Evolutionary conservation across 2,113 vertebrate genomes (phyloP).

Genomic region (Bettongia penicillata): DNA sequence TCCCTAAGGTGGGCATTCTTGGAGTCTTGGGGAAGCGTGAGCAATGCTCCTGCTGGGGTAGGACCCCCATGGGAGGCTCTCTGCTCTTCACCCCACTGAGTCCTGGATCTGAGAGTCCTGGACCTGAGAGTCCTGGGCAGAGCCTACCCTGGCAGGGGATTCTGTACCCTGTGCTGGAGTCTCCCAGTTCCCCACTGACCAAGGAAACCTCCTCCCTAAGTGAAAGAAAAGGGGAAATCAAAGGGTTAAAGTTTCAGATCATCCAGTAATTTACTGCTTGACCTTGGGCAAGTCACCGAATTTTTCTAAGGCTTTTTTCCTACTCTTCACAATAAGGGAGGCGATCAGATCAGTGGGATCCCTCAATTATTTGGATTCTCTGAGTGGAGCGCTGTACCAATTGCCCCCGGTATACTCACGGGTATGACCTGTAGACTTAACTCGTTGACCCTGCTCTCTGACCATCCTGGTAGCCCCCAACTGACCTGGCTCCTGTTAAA

Average conservation of each 20-base stretch:
- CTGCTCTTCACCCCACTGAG: not conserved
- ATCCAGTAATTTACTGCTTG: not conserved
- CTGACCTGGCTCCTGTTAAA: not conserved
- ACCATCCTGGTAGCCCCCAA: not conserved
- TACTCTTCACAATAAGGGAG: not conserved
- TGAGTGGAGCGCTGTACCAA: not conserved
- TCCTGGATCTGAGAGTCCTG: not conserved
- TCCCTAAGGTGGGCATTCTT: not conserved
- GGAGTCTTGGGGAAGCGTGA: not conserved
- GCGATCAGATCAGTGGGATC: not conserved
- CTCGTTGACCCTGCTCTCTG: not conserved
- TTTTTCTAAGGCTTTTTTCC: not conserved
- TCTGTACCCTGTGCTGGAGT: not conserved
- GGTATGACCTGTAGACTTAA: not conserved
- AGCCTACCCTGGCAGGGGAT: not conserved
- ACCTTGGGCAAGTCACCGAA: not conserved
- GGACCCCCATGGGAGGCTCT: not conserved
- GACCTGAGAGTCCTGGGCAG: not conserved
- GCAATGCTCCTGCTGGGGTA: not conserved
- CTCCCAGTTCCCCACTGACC: conserved; percentile 41
- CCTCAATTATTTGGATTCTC: not conserved
- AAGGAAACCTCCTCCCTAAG: conserved; percentile 15
- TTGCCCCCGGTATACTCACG: not conserved
- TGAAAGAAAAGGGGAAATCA: conserved; percentile 38
- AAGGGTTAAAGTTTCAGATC: not conserved